Conservation (phyloP, 2,797 vertebrate species). For the Lophius americanus region DNA sequence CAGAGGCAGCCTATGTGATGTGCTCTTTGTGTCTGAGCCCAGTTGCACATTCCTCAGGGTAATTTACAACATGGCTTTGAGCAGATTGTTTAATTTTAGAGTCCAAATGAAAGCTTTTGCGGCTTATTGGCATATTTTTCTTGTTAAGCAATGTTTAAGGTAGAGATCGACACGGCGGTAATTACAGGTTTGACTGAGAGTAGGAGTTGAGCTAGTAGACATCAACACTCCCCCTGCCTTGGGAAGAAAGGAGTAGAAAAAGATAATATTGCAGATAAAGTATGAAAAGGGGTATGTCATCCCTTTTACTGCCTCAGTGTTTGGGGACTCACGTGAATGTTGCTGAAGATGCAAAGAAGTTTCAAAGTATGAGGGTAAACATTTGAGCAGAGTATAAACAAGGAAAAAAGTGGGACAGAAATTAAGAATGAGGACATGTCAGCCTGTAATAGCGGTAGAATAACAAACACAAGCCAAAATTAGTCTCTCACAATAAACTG, state of each 20-base stretch:
- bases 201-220: constrained; percentile 80
- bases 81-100: constrained; percentile 84
- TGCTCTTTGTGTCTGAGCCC: constrained; percentile 75
- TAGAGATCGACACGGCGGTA: constrained; percentile 85
- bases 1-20: constrained; percentile 72
- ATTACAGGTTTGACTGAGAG: constrained; percentile 83
- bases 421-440: constrained; percentile 80
- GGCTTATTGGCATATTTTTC: constrained; percentile 87
- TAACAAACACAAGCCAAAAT: constrained; percentile 84
- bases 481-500: constrained; percentile 84
- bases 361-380: constrained; percentile 59
- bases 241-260: constrained; percentile 71
- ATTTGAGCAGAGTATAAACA: constrained; percentile 70
- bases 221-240: constrained; percentile 73
- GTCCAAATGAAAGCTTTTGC: constrained; percentile 87
- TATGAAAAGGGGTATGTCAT: constrained; percentile 52
- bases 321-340: constrained; percentile 35
- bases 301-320: constrained; percentile 56
- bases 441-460: constrained; percentile 77
- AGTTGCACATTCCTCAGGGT: constrained; percentile 85
- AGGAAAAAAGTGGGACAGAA: constrained; percentile 78
- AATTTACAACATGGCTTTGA: constrained; percentile 86
- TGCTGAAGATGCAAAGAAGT: constrained; percentile 48
- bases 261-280: constrained; percentile 68
- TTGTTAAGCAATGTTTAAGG: constrained; percentile 90